Conservation (phyloP, 64 coral and sea anemone genomes). For the Stichodactyla helianthus region DNA sequence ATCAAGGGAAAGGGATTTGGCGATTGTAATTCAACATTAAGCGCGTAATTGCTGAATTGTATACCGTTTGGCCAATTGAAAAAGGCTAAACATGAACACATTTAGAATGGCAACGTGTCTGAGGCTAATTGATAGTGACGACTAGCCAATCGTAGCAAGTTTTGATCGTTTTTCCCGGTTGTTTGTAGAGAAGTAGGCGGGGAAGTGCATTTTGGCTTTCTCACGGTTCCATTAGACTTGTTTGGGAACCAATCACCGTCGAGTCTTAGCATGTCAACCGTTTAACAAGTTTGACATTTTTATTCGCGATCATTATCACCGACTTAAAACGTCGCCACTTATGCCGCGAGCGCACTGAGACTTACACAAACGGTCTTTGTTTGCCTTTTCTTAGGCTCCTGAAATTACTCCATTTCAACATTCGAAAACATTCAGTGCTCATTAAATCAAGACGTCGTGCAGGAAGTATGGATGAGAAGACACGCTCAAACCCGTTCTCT, state of each 20-base stretch:
- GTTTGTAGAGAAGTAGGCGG: constrained; percentile 94
- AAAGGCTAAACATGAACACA: constrained; percentile 80
- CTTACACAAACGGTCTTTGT: constrained; percentile 94
- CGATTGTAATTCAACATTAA: constrained; percentile 79
- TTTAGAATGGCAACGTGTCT: constrained; percentile 97
- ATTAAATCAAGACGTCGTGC: constrained; percentile 62
- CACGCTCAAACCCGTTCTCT: constrained; percentile 81
- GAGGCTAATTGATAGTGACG: constrained; percentile 84
- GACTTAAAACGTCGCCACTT: constrained; percentile 98
- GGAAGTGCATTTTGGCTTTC: constrained; percentile 82
- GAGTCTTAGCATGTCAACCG: constrained; percentile 79
- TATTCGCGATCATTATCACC: constrained; percentile 98
- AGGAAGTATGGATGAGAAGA: constrained; percentile 75
- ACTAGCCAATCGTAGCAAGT: constrained; percentile 72
- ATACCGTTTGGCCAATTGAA: constrained; percentile 82
- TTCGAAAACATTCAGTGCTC: constrained; percentile 54
- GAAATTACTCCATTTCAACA: constrained; percentile 68
- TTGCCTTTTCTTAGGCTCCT: constrained; percentile 89
- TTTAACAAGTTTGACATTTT: constrained; percentile 99
- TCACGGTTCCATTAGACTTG: constrained; percentile 89
- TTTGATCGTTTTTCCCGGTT: constrained; percentile 90
- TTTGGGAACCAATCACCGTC: constrained; percentile 68
- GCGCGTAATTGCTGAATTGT: constrained; percentile 88
- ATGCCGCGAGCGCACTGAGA: constrained; percentile 73
- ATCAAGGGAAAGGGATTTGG: constrained; percentile 66